Conservation (phyloP, 2,797 vertebrate species). For the Bovichtus diacanthus region DNA sequence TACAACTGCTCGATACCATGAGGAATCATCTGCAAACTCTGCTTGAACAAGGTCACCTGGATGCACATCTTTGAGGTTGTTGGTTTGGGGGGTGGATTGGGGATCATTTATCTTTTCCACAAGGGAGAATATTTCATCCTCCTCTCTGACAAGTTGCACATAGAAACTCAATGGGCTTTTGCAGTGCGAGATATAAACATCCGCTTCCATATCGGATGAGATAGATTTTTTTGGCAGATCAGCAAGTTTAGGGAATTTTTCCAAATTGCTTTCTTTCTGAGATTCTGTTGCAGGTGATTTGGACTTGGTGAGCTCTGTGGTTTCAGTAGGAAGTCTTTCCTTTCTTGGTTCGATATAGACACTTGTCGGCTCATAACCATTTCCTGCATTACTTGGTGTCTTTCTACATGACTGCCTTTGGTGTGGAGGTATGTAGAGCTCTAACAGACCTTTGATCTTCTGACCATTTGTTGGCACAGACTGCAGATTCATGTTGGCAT, state of each 20-base stretch:
- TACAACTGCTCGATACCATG: conserved; percentile 92
- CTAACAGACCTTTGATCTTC: conserved; percentile 35
- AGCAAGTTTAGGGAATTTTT: conserved; percentile 71
- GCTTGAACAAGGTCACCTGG: conserved; percentile 89
- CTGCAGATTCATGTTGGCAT: conserved; percentile 1
- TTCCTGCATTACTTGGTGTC: background rate
- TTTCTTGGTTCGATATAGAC: background rate
- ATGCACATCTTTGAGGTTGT: conserved; percentile 71
- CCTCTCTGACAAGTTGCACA: conserved; percentile 88
- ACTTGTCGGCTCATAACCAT: conserved; percentile 14
- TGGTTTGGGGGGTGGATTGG: conserved; percentile 35
- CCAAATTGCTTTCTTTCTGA: conserved; percentile 4
- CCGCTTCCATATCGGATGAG: conserved; percentile 79
- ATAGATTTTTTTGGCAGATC: conserved; percentile 84
- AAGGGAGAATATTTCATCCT: conserved; percentile 84
- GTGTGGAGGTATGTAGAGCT: conserved; percentile 69
- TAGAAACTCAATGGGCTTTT: conserved; percentile 90
- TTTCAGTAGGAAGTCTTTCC: background rate
- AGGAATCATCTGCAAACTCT: conserved; percentile 89
- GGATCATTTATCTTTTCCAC: conserved; percentile 87
- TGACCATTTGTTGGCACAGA: conserved; percentile 35
- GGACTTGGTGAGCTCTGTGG: background rate
- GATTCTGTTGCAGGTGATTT: conserved; percentile 14
- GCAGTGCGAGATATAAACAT: conserved; percentile 89
- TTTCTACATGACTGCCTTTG: conserved; percentile 48